Percentiles rank a stretch among this genome's conserved stretches.
phyloP scores from a whole-genome alignment of 2,113 vertebrate species.

The Gorsachius goisagi region DNA sequence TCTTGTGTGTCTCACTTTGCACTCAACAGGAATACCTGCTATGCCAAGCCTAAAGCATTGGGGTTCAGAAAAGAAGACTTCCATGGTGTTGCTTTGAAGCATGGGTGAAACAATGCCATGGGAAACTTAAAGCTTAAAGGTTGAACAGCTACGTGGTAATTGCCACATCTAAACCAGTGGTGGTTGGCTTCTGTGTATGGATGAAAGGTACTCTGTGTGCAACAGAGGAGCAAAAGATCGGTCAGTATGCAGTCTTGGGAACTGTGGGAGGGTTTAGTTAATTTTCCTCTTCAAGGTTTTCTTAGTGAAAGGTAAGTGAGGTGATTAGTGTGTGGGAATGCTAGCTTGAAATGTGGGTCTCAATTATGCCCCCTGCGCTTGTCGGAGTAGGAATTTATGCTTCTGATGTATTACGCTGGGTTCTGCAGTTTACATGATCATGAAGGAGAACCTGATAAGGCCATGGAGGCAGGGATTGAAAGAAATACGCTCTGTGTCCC shows the following conservation, averaged over 20 bases:
- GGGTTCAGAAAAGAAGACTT: background rate
- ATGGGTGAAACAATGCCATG: background rate
- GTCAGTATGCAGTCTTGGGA: background rate
- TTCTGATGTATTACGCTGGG: background rate
- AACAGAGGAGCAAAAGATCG: background rate
- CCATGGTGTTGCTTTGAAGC: fast-evolving
- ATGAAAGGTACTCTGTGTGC: background rate
- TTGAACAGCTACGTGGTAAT: background rate
- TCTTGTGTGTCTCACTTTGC: background rate
- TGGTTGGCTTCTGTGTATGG: background rate
- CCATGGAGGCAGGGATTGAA: background rate
- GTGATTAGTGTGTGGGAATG: background rate
- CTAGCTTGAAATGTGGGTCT: background rate
- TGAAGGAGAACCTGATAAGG: background rate
- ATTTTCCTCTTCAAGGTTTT: background rate
- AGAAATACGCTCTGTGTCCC: background rate
- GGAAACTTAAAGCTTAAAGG: background rate
- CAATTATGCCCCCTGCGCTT: background rate
- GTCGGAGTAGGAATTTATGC: background rate
- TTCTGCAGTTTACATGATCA: background rate
- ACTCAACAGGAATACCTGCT: background rate
- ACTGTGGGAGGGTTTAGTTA: background rate
- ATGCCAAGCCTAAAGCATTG: background rate
- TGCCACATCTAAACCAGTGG: background rate
- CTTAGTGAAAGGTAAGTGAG: background rate